Evolutionary conservation across 2,888 invertebrate genomes (phyloP).

Genomic region (Osmoderma eremita): DNA sequence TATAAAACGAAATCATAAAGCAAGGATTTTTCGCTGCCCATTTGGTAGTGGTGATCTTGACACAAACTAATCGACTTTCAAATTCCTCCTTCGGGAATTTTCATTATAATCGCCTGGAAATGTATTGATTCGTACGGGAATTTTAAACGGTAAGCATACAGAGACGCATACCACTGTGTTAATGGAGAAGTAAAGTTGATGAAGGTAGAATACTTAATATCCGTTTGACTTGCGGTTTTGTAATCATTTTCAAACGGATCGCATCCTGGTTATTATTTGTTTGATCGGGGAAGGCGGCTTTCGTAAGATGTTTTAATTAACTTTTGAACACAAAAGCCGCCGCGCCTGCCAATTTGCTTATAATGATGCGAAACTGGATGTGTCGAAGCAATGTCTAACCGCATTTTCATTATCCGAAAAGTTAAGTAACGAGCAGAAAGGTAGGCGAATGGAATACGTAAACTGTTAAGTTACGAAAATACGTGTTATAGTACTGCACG

Average conservation of each 20-base stretch:
- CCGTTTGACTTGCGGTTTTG: conserved; percentile 11
- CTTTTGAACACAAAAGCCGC: conserved; percentile 3
- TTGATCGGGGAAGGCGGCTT: neutral
- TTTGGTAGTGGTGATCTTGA: too few species aligned
- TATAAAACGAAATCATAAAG: too few species aligned
- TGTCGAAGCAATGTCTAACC: neutral
- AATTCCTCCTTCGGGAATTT: too few species aligned
- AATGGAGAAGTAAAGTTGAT: too few species aligned
- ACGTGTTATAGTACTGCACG: neutral
- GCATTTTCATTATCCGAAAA: neutral
- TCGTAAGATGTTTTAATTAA: conserved; percentile 1
- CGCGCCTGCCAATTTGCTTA: neutral
- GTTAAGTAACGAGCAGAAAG: neutral
- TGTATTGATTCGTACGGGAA: too few species aligned
- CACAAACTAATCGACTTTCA: too few species aligned
- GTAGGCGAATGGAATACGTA: neutral
- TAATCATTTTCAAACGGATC: conserved; percentile 5
- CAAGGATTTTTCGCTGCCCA: too few species aligned
- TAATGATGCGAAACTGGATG: neutral
- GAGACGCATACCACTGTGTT: too few species aligned
- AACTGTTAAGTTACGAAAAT: neutral
- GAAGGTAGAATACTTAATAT: neutral
- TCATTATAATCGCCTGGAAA: too few species aligned
- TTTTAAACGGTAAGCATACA: too few species aligned
- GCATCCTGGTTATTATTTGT: conserved; percentile 4